Base-by-base conservation (phyloP, 2,888 invertebrate genomes). In the Ceramica pisi region DNA sequence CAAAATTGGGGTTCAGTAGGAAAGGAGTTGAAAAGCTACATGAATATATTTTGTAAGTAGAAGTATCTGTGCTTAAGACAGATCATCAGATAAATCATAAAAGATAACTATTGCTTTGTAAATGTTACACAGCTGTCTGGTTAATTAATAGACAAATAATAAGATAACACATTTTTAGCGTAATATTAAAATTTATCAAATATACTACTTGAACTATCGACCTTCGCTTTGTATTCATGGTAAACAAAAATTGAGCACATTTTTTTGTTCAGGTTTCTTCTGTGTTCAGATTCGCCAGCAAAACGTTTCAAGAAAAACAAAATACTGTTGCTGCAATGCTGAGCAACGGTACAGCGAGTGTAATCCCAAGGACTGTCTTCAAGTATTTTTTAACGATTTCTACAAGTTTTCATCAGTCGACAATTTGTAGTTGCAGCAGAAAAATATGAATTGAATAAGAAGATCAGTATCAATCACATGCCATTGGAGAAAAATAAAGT, bases 401-500 rank as follows among this genome's bases (percentile, higher is more conserved):
- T n/a, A n/a, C n/a, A n/a, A 0, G 16, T 31, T 31, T 31, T 21
- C 0, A 48, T 23, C 23, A 35, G 10, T 31, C 1, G 7, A 35
- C 9, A 41, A 26, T 16, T 19, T 31, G 16, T 16, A 50, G 1
- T n/a, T 46, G 8, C 21, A 48, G 21, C n/a, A 26, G 6, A 53
- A 0, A 41, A 41, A 2, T 31, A 26, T 41, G 19, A 9, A 60
- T 35, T 23, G n/a, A 26, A 38, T 38, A 44, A 10, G 2, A 46
- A 46, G 1, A 55, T 35, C 7, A 19, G 50, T 46, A 55, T 35
- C 7, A 19, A 57, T 46, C 35, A 67, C 21, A 44, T 38, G 26
- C 14, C 16, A 19, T 70, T 56, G 19, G 10, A 51, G 38, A 70
- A 59, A 50, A 46, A 63, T 10, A 35, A 46, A 63, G 46, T 53